A percentile compares a stretch with the other conserved stretches of the same genome.
Conservation (phyloP, 2,888 invertebrate genomes). For the Mamestra brassicae region DNA sequence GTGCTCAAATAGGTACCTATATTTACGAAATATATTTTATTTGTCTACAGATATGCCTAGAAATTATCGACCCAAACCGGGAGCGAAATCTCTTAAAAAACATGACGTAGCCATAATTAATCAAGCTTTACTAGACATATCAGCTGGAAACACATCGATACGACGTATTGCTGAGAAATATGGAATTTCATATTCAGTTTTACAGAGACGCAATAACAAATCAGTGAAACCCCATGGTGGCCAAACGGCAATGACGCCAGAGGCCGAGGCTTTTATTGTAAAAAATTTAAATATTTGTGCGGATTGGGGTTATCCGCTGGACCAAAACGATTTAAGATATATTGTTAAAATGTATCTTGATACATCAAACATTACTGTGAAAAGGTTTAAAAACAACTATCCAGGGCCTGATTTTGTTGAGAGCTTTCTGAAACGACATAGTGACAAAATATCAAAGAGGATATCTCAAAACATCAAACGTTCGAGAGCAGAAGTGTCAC, state of each 20-base stretch:
- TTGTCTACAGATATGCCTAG: slow-evolving; percentile 27
- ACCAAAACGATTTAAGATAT: too few species aligned
- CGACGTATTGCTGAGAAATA: slow-evolving; percentile 17
- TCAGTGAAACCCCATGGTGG: slow-evolving; percentile 27
- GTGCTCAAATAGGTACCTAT: slow-evolving; percentile 21
- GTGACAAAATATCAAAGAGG: too few species aligned
- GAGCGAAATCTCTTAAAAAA: slow-evolving; percentile 26
- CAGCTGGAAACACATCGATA: slow-evolving; percentile 17
- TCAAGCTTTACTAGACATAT: slow-evolving; percentile 16
- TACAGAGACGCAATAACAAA: slow-evolving; percentile 22
- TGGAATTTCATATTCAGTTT: slow-evolving; percentile 24
- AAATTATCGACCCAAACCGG: slow-evolving; percentile 22
- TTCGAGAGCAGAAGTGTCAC: too few species aligned
- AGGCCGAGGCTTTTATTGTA: slow-evolving; percentile 20
- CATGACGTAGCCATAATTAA: slow-evolving; percentile 17
- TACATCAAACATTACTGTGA: slow-evolving; percentile 19
- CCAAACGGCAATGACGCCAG: slow-evolving; percentile 25
- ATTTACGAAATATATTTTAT: slow-evolving; percentile 25
- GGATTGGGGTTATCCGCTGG: too few species aligned
- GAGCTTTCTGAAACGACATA: slow-evolving; percentile 5
- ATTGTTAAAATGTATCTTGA: too few species aligned
- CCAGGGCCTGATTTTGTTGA: slow-evolving; percentile 37
- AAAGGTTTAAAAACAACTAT: slow-evolving; percentile 43
- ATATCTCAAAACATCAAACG: too few species aligned
- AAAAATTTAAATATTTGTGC: too few species aligned